Evolutionary conservation across 2,113 vertebrate genomes (phyloP).

Genomic region (Lonchura striata): DNA sequence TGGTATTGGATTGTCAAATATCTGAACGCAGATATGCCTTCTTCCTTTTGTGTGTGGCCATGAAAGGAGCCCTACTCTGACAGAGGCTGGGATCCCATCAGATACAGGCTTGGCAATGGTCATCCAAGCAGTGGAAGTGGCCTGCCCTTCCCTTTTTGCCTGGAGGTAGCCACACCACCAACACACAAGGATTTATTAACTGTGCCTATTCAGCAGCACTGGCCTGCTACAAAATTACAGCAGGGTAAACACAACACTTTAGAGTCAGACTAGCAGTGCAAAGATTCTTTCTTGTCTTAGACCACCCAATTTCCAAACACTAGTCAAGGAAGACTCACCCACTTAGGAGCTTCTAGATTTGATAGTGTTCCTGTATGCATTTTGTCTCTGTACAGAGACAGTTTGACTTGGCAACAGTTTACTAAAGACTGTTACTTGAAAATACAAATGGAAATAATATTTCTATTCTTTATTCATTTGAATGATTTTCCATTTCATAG

Average conservation of each 20-base stretch:
- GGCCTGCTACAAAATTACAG: not conserved
- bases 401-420: not conserved
- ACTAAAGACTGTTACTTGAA: not conserved
- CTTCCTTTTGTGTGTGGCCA: not conserved
- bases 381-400: not conserved
- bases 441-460: not conserved
- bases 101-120: not conserved
- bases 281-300: not conserved
- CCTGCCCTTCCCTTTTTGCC: not conserved
- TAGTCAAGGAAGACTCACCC: not conserved
- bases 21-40: fast-evolving
- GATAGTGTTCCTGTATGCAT: not conserved
- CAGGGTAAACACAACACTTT: not conserved
- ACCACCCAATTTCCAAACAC: conserved; percentile 5
- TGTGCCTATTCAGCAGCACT: not conserved
- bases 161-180: not conserved
- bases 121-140: not conserved
- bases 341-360: not conserved
- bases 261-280: not conserved
- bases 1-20: not conserved
- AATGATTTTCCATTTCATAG: not conserved
- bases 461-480: not conserved
- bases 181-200: not conserved
- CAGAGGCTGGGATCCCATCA: not conserved
- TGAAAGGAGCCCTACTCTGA: not conserved